Evolutionary conservation across 1,140 invertebrate genomes (phyloP).

Genomic region (Bombus impatiens): DNA sequence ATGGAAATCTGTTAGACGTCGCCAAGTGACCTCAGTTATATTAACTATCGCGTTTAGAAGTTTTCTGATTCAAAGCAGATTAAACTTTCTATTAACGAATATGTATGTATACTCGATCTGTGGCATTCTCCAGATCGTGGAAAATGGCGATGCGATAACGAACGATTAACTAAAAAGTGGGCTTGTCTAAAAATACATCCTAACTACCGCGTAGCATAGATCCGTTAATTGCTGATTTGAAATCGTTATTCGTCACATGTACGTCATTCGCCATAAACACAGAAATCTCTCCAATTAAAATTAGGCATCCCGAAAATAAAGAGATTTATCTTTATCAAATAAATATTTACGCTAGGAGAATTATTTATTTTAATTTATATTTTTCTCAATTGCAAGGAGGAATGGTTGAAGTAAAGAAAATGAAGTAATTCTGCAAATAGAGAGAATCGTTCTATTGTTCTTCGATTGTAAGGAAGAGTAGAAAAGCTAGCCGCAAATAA

Average conservation of each 20-base stretch:
- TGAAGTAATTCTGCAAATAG: neutral
- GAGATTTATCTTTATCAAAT: neutral
- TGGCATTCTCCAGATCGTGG: neutral
- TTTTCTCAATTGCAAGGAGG: neutral
- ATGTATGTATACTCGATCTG: neutral
- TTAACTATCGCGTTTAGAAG: neutral
- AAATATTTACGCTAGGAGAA: neutral
- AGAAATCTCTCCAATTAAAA: slow-evolving; percentile 31
- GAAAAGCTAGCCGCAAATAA: neutral
- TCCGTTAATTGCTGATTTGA: slow-evolving; percentile 6
- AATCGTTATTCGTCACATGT: neutral
- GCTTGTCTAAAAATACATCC: neutral
- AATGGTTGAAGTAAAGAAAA: neutral
- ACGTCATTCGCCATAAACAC: neutral
- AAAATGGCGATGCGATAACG: neutral
- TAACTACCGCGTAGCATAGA: too few species aligned
- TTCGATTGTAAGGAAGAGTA: neutral
- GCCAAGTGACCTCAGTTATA: neutral
- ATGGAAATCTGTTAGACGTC: neutral
- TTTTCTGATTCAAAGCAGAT: neutral
- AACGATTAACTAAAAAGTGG: slow-evolving; percentile 6
- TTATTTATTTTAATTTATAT: neutral
- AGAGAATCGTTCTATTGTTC: neutral
- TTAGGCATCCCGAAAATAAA: neutral
- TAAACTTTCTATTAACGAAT: neutral